Evolutionary conservation across 2,797 vertebrate species (phyloP).

Genomic region (Emydoidea blandingii): DNA sequence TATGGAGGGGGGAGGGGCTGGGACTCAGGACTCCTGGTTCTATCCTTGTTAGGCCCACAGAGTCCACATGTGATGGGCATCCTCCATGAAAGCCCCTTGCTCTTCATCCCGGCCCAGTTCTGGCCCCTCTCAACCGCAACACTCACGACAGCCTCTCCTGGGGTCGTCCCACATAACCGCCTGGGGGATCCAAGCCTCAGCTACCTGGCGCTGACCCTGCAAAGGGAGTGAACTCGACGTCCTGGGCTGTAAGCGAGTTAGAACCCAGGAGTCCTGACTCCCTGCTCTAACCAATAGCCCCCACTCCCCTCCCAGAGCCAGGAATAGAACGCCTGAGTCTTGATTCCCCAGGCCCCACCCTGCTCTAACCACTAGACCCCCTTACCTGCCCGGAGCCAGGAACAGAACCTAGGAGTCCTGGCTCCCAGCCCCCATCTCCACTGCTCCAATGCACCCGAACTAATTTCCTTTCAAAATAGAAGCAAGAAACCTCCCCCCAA

Average conservation of each 20-base stretch:
- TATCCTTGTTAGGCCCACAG: background rate
- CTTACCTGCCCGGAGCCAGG: background rate
- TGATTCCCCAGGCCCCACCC: no score
- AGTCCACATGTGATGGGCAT: no score
- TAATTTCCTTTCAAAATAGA: background rate
- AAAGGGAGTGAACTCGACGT: background rate
- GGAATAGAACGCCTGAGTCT: no score
- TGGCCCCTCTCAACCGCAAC: background rate
- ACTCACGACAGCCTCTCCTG: no score
- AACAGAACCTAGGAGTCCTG: background rate
- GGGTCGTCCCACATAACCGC: background rate
- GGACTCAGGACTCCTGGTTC: background rate
- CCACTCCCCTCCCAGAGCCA: no score
- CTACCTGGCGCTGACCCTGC: background rate
- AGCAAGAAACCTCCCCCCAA: background rate
- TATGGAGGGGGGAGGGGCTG: no score
- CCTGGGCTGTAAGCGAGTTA: background rate
- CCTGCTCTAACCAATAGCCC: no score
- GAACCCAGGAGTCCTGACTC: background rate
- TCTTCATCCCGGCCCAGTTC: no score
- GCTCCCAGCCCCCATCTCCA: background rate
- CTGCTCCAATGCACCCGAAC: background rate
- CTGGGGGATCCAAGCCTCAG: no score
- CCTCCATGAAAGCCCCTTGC: background rate
- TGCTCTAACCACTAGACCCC: no score